These are phyloP conservation scores for Zaprionus inermis DNA, from an alignment of 1,140 invertebrate species.

Conservation along the genomic window DNA sequence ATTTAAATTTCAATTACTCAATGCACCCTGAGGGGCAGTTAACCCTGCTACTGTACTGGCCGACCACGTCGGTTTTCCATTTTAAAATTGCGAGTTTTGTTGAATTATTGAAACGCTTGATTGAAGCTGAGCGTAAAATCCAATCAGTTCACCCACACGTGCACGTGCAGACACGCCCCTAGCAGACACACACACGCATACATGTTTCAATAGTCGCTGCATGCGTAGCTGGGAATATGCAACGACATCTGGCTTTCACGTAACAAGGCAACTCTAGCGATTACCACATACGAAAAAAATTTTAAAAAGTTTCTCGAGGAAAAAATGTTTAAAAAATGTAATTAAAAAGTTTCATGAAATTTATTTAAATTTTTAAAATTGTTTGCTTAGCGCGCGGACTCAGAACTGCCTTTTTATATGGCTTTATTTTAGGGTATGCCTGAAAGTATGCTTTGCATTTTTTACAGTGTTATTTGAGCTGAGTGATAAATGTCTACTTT, in stretches of 20 bases:
- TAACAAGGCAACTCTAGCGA: slow-evolving; percentile 12
- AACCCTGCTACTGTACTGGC: not conserved
- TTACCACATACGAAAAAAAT: not conserved
- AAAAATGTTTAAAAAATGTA: not conserved
- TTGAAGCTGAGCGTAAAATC: slow-evolving; percentile 66
- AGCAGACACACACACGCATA: not conserved
- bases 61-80: slow-evolving; percentile 23
- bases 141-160: slow-evolving; percentile 57
- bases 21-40: not conserved
- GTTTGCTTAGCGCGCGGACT: not conserved
- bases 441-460: slow-evolving; percentile 3
- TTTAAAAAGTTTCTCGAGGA: not conserved
- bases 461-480: not conserved
- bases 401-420: not conserved
- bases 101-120: slow-evolving; percentile 76
- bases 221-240: slow-evolving; percentile 56
- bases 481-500: not conserved
- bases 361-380: not conserved
- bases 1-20: slow-evolving; percentile 79
- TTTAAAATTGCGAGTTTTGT: slow-evolving; percentile 36
- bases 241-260: slow-evolving; percentile 21
- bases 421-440: not conserved
- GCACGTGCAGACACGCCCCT: slow-evolving; percentile 1
- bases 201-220: slow-evolving; percentile 1
- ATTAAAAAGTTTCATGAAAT: slow-evolving; percentile 13